A percentile compares a stretch with the other conserved stretches of the same genome.
Conservation (phyloP, 2,797 vertebrate genomes). For the Sebastes oblongus region DNA sequence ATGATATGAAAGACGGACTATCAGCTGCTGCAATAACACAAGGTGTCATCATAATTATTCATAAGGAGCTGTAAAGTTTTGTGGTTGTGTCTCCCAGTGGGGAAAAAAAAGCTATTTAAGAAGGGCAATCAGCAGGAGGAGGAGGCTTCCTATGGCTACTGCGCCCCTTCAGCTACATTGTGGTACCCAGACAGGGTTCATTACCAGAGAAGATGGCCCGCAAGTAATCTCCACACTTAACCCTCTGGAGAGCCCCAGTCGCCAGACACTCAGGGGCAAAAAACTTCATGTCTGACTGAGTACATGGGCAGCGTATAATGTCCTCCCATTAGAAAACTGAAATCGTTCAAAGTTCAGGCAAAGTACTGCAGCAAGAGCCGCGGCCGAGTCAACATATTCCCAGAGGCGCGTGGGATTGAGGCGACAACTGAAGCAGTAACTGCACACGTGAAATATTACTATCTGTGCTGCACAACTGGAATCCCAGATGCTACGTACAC, state of each 20-base stretch:
- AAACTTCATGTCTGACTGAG: conserved; percentile 60
- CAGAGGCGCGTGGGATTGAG: conserved; percentile 22
- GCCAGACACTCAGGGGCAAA: conserved; percentile 37
- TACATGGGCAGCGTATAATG: conserved; percentile 41
- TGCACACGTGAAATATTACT: conserved; percentile 23
- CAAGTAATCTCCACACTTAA: conserved; percentile 61
- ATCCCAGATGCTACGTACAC: background rate
- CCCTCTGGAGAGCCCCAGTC: conserved; percentile 50
- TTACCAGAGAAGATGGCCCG: conserved; percentile 65
- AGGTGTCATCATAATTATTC: conserved; percentile 59
- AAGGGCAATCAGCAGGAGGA: conserved; percentile 18
- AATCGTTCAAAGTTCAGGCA: conserved; percentile 54
- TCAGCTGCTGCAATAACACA: conserved; percentile 46
- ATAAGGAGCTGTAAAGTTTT: conserved; percentile 62
- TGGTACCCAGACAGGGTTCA: conserved; percentile 59
- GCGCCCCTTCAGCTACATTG: conserved; percentile 42
- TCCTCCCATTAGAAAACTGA: conserved; percentile 55
- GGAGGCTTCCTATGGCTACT: conserved; percentile 17
- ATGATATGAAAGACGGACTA: conserved; percentile 32
- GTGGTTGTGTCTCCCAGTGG: conserved; percentile 30
- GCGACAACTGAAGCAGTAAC: conserved; percentile 26
- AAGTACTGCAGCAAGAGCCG: conserved; percentile 27
- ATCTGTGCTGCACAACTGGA: conserved; percentile 9
- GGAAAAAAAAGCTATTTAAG: conserved; percentile 35
- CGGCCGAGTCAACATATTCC: conserved; percentile 44